Conservation (phyloP, 2,797 vertebrate species). For the Aphelocoma californica region DNA sequence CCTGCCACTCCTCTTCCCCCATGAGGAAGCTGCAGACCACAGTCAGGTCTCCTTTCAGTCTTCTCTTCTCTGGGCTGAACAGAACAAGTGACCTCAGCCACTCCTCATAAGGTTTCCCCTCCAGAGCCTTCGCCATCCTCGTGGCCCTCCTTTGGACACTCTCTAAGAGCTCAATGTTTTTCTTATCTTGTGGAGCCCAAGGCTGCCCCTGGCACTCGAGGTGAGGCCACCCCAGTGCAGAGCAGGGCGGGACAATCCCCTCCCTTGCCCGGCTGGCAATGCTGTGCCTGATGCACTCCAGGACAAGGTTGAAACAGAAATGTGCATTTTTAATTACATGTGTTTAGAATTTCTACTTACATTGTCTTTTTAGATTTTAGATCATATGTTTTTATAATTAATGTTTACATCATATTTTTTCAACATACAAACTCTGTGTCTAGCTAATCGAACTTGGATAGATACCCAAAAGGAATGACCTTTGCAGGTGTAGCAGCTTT, state of each 20-base stretch:
- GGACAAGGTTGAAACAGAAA: background rate
- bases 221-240: no score
- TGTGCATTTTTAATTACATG: background rate
- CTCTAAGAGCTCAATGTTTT: background rate
- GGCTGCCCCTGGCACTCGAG: fast-evolving
- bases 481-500: background rate
- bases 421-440: background rate
- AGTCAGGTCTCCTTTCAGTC: background rate
- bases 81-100: background rate
- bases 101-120: background rate
- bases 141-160: fast-evolving
- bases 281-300: background rate
- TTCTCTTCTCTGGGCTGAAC: background rate
- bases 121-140: background rate
- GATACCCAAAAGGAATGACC: background rate
- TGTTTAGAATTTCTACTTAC: background rate
- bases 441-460: background rate
- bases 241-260: background rate
- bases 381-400: background rate
- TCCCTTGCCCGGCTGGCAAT: fast-evolving
- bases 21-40: background rate
- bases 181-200: background rate
- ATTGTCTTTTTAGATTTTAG: background rate
- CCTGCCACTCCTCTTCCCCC: background rate
- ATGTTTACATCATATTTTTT: background rate